These are phyloP conservation scores for Meriones psammophilus DNA, from an alignment of 2,797 vertebrate species.

Conservation along the genomic window DNA sequence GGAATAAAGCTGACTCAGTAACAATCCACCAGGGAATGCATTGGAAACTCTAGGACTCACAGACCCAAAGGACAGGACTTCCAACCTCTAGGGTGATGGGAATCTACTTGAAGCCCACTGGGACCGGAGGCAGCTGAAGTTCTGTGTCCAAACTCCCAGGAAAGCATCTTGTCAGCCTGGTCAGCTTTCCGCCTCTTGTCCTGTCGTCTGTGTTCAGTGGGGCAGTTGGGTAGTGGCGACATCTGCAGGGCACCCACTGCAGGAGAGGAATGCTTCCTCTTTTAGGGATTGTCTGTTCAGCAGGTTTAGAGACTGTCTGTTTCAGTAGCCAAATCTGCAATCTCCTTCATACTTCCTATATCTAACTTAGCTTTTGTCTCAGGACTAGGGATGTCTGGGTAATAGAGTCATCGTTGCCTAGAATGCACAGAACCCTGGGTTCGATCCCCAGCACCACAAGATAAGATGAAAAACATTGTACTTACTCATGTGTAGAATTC, in stretches of 20 bases:
- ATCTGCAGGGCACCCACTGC: neutral
- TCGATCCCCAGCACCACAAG: neutral
- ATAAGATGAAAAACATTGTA: neutral
- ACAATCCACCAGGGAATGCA: neutral
- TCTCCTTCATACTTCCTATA: neutral
- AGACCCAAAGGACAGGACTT: neutral
- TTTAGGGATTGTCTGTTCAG: neutral
- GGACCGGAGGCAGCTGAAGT: neutral
- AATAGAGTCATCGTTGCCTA: neutral
- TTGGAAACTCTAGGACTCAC: neutral
- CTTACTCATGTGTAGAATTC: neutral
- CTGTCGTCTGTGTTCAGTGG: neutral
- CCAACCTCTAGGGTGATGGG: neutral
- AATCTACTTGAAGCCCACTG: neutral
- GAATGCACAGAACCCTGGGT: neutral
- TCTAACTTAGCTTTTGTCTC: neutral
- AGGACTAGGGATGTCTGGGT: neutral
- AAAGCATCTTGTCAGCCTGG: neutral
- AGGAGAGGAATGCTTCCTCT: too few relatives aligned
- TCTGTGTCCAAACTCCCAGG: neutral
- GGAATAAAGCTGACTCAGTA: neutral
- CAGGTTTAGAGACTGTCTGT: neutral
- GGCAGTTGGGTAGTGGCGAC: neutral
- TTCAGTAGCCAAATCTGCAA: neutral
- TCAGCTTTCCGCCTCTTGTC: neutral